Base-by-base conservation (phyloP, 2,113 vertebrate genomes). In the Myotis davidii region DNA sequence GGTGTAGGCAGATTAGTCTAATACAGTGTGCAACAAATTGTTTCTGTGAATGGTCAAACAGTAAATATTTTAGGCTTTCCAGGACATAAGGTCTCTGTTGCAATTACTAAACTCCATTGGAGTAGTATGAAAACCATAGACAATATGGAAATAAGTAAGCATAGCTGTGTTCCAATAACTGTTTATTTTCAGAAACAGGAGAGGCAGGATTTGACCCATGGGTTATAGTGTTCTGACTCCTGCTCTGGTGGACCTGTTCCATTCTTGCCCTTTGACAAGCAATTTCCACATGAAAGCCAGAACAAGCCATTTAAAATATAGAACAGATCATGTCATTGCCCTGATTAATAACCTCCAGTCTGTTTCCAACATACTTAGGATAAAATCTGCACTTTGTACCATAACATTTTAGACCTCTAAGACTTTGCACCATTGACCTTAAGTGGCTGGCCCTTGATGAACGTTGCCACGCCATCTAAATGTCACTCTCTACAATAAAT, bases 161-260 rank as follows among this genome's bases (percentile, higher is more conserved):
- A 2, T 59, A 48, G 6, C 48, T 91, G 13, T 54, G 16, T 74
- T 69, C 45, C 74, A 87, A 56, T 50, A n/a, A 85, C 54, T 20
- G 10, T 76, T 94, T 67, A 82, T 56, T 94, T 96, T 88, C 48
- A 82, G 52, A 69, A 94, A 39, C 25, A 79, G 20, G 45, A 94
- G 23, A 6, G 54, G 20, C 12, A 91, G 5, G 14, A 61, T 52
- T 81, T 94, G 65, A 45, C 11, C 21, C 54, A 12, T 1, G 4
- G 45, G 34, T 90, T 73, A 54, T 4, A 27, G 25, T 77, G 88
- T 45, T 32, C 45, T 65, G n/a, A 56, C 45, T 27, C 9, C 11
- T 27, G 23, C 7, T 32, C n/a, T 61, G 7, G 4, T 64, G 27
- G 9, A n/a, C 25, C n/a, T 32, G 9, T n/a, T 91, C 6, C 3